These are phyloP conservation scores for Beris chalybata DNA, from an alignment of 2,888 invertebrate species.

Conservation along the genomic window DNA sequence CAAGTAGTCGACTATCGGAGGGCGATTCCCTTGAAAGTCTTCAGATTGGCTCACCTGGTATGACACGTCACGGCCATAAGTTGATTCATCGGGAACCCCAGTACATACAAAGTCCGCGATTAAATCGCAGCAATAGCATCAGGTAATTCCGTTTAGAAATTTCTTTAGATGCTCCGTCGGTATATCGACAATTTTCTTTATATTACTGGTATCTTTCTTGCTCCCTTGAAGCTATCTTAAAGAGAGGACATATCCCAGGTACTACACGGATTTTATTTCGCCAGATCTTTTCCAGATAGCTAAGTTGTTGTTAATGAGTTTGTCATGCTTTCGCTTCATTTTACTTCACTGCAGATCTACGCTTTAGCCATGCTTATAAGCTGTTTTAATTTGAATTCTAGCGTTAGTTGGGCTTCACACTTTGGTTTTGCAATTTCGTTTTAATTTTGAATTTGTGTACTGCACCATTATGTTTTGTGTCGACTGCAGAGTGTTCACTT, in stretches of 20 bases:
- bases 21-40: slow-evolving; percentile 86
- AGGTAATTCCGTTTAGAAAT: slow-evolving; percentile 63
- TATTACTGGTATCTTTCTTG: slow-evolving; percentile 9
- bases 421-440: background rate
- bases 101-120: slow-evolving; percentile 63
- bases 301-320: slow-evolving; percentile 25
- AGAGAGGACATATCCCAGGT: slow-evolving; percentile 31
- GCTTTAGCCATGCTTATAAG: background rate
- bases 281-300: background rate
- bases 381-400: background rate
- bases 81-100: slow-evolving; percentile 54
- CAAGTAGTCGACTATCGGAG: slow-evolving; percentile 78
- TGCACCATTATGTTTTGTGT: background rate
- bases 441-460: no score
- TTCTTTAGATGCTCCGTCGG: slow-evolving; percentile 4
- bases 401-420: background rate
- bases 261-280: slow-evolving; percentile 7
- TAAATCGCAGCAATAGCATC: slow-evolving; percentile 90
- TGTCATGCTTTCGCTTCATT: slow-evolving; percentile 26
- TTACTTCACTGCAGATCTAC: background rate
- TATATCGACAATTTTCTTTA: slow-evolving; percentile 10
- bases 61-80: slow-evolving; percentile 56
- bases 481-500: background rate
- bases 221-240: slow-evolving; percentile 18
- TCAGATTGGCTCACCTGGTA: slow-evolving; percentile 72